phyloP scores from a whole-genome alignment of 2,888 invertebrate species.

The Rhingia rostrata region DNA sequence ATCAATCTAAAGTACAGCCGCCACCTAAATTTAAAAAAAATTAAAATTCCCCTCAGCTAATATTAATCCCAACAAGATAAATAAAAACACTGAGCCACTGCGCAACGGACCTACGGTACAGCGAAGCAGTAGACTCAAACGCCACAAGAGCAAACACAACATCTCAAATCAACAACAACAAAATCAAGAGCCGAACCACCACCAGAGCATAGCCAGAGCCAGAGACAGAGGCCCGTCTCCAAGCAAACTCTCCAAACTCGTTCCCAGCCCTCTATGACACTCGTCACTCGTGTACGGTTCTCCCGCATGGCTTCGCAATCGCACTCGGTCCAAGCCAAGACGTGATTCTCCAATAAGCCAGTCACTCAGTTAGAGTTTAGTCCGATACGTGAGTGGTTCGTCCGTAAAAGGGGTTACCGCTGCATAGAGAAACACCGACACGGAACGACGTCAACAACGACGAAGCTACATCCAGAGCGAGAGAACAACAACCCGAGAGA shows the following conservation, averaged over 20 bases:
- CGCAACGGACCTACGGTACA: not conserved
- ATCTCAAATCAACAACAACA: constrained; percentile 39
- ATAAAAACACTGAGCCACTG: constrained; percentile 17
- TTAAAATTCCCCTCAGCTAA: constrained; percentile 9
- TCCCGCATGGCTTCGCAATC: constrained; percentile 14
- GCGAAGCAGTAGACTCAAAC: constrained; percentile 1
- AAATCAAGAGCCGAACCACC: not conserved
- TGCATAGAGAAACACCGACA: constrained; percentile 24
- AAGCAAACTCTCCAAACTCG: not conserved
- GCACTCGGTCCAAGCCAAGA: constrained; percentile 14
- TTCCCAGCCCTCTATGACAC: constrained; percentile 6
- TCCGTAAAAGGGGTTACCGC: constrained; percentile 36
- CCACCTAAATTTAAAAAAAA: not conserved
- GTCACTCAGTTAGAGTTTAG: constrained; percentile 69
- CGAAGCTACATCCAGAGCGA: constrained; percentile 4
- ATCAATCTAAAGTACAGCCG: constrained; percentile 4
- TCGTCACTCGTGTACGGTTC: not conserved
- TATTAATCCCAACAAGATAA: constrained; percentile 10
- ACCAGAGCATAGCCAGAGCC: constrained; percentile 7
- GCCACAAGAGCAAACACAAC: constrained; percentile 16
- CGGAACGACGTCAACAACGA: not conserved
- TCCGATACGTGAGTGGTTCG: constrained; percentile 67
- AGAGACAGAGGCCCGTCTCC: constrained; percentile 29
- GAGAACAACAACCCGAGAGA: constrained; percentile 9
- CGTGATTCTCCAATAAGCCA: constrained; percentile 53